Base-by-base conservation (phyloP, 2,888 invertebrate species). In the Pachycephus smyrnensis region DNA sequence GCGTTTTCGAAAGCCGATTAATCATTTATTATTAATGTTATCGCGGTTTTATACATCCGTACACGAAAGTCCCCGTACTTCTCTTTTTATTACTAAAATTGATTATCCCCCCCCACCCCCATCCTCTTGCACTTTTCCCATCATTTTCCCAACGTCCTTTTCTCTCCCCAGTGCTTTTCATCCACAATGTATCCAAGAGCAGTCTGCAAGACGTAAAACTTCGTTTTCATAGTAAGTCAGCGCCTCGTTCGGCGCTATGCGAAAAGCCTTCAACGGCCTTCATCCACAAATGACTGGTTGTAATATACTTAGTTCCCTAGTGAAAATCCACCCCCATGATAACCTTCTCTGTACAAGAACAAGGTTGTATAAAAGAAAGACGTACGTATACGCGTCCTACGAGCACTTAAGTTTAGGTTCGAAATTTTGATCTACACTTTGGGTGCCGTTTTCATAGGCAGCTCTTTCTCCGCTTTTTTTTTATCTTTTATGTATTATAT, bases 271-370 rank as follows among this genome's bases (percentile, higher is more conserved):
- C 84, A 78, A 80, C 80, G 32, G 84, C 83, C 83, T 82, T 81
- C 55, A 55, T 84, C 82, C 80, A 79, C 79, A 81, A 81, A 81
- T 83, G 84, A 82, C 81, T 83, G 85, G 84, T 85, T 87, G 87
- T 88, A 88, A 86, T 84, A 86, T 88, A 87, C 84, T 87, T 84
- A 81, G 76, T 76, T 79, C 79, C 75, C 79, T 79, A 69, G 55
- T 55, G 6, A 55, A 55, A 55, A 55, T 55, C 23, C 55, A 55
- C 23, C 15, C 23, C 23, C 40, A 23, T 55, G 23, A 23, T 55
- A 55, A 55, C 40, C 40, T 55, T 55, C 6, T 55, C 23, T 55
- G 23, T 23, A 55, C 40, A 9, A 55, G 23, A 55, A 55, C 40
- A 23, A 55, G 23, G 40, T 55, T 55, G 40, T 55, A 23, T 23